phyloP scores from a whole-genome alignment of 2,113 vertebrate species.

The Tricholaema leucomelas region DNA sequence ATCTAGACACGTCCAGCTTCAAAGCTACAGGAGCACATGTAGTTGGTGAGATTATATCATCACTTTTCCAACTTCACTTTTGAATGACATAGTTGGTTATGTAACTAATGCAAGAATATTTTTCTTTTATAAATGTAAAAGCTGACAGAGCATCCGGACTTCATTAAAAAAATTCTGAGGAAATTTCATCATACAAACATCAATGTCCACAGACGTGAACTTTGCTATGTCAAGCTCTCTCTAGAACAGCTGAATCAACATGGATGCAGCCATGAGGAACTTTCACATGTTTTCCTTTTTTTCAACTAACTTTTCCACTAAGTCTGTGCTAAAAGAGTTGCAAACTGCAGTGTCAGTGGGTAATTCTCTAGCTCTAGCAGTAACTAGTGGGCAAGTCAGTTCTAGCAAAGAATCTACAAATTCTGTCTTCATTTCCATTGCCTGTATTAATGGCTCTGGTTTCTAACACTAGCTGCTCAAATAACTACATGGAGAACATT shows the following conservation, averaged over 20 bases:
- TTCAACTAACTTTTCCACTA: background rate
- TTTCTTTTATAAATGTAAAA: background rate
- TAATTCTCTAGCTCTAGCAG: background rate
- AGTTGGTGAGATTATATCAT: background rate
- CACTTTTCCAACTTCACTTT: background rate
- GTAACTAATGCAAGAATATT: accelerated
- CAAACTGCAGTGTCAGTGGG: background rate
- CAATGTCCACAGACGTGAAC: background rate
- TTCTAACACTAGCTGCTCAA: background rate
- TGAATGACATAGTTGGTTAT: background rate
- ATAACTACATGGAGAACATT: background rate
- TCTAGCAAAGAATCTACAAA: background rate
- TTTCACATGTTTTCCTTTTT: background rate
- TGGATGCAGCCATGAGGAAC: background rate
- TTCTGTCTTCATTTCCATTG: background rate
- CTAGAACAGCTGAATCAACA: background rate
- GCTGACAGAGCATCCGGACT: background rate
- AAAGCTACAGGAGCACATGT: background rate
- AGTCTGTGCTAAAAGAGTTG: background rate
- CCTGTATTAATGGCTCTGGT: background rate
- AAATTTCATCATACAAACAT: background rate
- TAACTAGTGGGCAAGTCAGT: no score
- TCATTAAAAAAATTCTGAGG: background rate
- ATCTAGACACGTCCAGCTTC: background rate
- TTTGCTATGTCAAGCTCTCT: background rate